Evolutionary conservation across 2,888 invertebrate genomes (phyloP), one percentile per base, ranked within the genome.

Genomic region (Prenolepis imparis): DNA sequence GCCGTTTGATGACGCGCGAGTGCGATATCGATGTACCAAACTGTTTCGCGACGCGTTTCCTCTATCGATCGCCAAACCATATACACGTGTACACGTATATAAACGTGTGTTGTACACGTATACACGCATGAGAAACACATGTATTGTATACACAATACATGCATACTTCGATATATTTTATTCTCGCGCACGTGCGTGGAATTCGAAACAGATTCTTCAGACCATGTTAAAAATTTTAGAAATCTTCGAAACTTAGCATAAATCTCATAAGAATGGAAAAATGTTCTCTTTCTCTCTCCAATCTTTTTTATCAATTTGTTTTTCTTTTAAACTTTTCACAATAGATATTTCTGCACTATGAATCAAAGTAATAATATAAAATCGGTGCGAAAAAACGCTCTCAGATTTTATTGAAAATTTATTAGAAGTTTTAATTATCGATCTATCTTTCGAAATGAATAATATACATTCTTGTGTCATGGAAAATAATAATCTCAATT

Each of bases 11-110:
- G 82, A 61, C 57, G 75, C n/a, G 80, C 66, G 59, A 59, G 59
- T 77, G 36, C 80, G 61, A 84, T 52, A 52, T 75, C 72, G 72
- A 77, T 77, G 78, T 82, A 36, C 63, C 83, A 66, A 82, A 77
- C 66, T 41, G 78, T 87, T 84, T 86, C 80, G 68, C 73, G 72
- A 82, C 21, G 15, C 41, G 66, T 48, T 18, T 72, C 36, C 82
- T 78, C 80, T 78, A 82, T 87, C 83, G 86, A 85, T 80, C 78
- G 67, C 0, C 39, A 74, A n/a, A 48, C 57, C 52, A 11, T 36
- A 32, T 61, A 80, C 44, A 52, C 32, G 44, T 52, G 61, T 73
- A 39, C n/a, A 1, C 28, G 3, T 28, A 28, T 28, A 3, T 28
- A 3, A 2, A 28, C 28, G 3, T 28, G 28, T 28, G 28, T 28